Percentiles rank a stretch among this genome's conserved stretches.
These are phyloP conservation scores for Hemicordylus capensis DNA, from an alignment of 2,113 vertebrate genomes.

Conservation along the genomic window DNA sequence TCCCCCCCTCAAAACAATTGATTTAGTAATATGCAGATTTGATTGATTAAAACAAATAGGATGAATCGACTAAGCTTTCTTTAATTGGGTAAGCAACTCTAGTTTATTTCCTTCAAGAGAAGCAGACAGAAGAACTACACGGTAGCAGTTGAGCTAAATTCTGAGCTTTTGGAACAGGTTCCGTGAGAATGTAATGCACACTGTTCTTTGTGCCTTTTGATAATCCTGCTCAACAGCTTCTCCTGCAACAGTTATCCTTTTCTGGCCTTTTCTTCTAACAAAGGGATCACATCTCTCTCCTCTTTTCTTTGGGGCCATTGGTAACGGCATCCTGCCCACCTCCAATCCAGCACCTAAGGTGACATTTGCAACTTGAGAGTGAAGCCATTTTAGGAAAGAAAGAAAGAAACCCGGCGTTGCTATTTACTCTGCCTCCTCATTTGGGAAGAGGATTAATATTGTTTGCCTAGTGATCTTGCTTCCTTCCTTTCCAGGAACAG, in stretches of 20 bases:
- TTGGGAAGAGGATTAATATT: background rate
- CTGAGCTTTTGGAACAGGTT: background rate
- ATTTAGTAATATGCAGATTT: too few species aligned
- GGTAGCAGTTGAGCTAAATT: background rate
- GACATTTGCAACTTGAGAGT: background rate
- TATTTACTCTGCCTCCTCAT: background rate
- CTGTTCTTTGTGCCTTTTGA: background rate
- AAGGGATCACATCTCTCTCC: background rate
- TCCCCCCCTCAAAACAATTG: too few species aligned
- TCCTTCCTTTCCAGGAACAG: background rate
- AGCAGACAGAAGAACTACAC: background rate
- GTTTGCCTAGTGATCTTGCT: background rate
- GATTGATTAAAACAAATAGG: too few species aligned
- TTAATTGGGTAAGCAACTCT: background rate
- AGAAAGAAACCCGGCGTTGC: too few species aligned
- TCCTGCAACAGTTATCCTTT: background rate
- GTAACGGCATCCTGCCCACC: background rate
- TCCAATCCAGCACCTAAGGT: background rate
- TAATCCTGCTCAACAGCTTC: background rate
- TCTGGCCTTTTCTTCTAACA: background rate
- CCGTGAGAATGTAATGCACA: background rate
- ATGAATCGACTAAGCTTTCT: too few species aligned
- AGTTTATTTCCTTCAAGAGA: background rate
- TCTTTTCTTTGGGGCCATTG: too few species aligned
- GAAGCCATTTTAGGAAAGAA: background rate